Conservation (phyloP, 1,140 invertebrate genomes). For the Caenorhabditis remanei region DNA sequence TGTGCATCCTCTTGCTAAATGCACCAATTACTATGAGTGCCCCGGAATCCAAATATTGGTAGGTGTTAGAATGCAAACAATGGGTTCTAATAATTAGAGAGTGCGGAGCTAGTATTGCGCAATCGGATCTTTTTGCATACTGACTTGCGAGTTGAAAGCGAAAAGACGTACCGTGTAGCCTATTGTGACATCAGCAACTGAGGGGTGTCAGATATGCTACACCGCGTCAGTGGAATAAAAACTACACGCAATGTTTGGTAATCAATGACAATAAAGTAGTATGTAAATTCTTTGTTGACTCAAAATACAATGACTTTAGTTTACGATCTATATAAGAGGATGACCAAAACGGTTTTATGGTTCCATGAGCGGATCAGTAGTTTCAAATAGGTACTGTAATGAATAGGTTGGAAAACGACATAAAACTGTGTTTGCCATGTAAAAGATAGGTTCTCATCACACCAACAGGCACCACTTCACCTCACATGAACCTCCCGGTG, state of each 20-base stretch:
- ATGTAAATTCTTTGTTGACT: slow-evolving; percentile 48
- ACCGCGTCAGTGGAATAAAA: background rate
- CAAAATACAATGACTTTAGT: slow-evolving; percentile 17
- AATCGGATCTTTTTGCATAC: slow-evolving; percentile 21
- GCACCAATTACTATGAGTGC: slow-evolving; percentile 36
- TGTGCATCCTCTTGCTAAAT: slow-evolving; percentile 24
- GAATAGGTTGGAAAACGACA: no score
- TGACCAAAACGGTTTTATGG: background rate
- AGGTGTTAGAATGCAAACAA: slow-evolving; percentile 54
- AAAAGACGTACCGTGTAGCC: background rate
- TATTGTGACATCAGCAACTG: slow-evolving; percentile 48
- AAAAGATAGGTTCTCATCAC: background rate
- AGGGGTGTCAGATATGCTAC: slow-evolving; percentile 18
- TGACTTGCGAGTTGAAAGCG: slow-evolving; percentile 7
- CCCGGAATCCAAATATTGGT: slow-evolving; percentile 45
- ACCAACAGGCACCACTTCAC: background rate
- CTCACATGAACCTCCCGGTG: background rate
- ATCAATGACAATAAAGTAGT: slow-evolving; percentile 31
- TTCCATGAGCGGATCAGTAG: background rate
- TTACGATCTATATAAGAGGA: background rate
- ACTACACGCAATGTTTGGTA: slow-evolving; percentile 34
- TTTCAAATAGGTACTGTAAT: background rate
- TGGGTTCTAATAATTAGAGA: slow-evolving; percentile 22
- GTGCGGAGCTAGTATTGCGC: slow-evolving; percentile 47
- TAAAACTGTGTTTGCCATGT: no score